Evolutionary conservation across 2,888 invertebrate species (phyloP), one percentile per base, ranked within the genome.

Genomic region (Eupithecia centaureata): DNA sequence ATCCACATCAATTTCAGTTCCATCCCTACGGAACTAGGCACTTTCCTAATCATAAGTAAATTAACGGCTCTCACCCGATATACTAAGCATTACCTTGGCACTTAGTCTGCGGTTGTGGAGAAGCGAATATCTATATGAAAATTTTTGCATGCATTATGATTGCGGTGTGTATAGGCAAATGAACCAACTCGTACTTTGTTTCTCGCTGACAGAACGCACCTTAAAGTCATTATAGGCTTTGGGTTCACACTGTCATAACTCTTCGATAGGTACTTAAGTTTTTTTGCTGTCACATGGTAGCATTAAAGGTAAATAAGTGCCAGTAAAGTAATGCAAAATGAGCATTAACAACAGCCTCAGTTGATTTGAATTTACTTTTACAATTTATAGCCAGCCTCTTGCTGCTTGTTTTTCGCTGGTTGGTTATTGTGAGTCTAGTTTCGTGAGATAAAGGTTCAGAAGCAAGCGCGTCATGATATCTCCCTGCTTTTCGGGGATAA

Each of bases 1-100:
- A 18, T 22, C 2, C 42, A 18, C 18, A 18, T 52, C 27, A 8
- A 18, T 42, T 42, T n/a, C 0, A 18, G 18, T 4, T 42, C 42
- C 18, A 42, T 18, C 33, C 63, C 66, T 12, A 38, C 18, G 56
- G 57, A 60, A 15, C 63, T 61, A 30, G n/a, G 27, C 88, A 87
- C 85, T 57, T 30, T 32, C 32, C 32, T 90, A 91, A 91, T 89
- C 90, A 91, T 90, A 86, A 88, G 88, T 77, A 79, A 84, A 87
- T 88, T 88, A 90, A 87, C 87, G 84, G 85, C 79, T 78, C 80
- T 78, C 77, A 75, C 76, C 78, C 76, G 74, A 76, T n/a, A 78
- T 77, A 74, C 72, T 76, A 74, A 79, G 77, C 78, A 74, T 73
- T 59, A 57, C 7, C 32, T 65, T 63, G n/a, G 38, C 58, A 33